A percentile compares a stretch with the other conserved stretches of the same genome.
phyloP scores from a whole-genome alignment of 2,113 vertebrate species.

The Machaerirhynchus nigripectus region DNA sequence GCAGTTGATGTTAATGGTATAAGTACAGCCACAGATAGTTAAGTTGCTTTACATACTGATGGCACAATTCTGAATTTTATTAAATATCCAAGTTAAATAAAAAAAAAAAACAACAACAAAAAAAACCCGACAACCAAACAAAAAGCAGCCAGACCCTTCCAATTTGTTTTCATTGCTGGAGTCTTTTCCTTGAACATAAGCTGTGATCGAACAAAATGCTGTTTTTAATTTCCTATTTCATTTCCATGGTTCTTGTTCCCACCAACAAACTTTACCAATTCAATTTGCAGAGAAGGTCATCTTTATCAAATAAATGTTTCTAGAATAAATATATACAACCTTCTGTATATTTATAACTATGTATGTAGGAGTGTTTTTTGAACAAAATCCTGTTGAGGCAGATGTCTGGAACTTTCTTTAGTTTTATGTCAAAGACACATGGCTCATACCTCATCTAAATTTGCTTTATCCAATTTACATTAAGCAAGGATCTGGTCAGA shows the following conservation, averaged over 20 bases:
- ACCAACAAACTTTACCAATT: neutral
- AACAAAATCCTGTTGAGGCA: slow-evolving; percentile 54
- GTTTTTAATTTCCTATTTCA: neutral
- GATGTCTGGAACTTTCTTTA: slow-evolving; percentile 62
- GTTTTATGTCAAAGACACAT: slow-evolving; percentile 50
- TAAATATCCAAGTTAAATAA: neutral
- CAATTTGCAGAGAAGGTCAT: slow-evolving; percentile 35
- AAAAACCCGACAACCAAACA: too few relatives aligned
- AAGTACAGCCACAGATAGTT: slow-evolving; percentile 1
- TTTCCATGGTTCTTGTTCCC: neutral
- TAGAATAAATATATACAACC: slow-evolving; percentile 46
- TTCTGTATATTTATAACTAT: slow-evolving; percentile 47
- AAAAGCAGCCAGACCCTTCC: neutral
- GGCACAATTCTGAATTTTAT: neutral
- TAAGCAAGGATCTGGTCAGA: neutral
- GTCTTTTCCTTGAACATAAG: neutral
- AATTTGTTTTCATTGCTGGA: neutral
- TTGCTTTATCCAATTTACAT: neutral
- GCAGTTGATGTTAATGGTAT: neutral
- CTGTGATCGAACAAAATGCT: neutral
- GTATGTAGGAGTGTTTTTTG: slow-evolving; percentile 47
- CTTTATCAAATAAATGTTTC: slow-evolving; percentile 39
- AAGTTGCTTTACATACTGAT: neutral
- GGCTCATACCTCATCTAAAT: slow-evolving; percentile 16
- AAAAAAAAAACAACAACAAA: neutral